These are phyloP conservation scores for Proteles cristata DNA, from an alignment of 2,113 vertebrate genomes.

Conservation along the genomic window DNA sequence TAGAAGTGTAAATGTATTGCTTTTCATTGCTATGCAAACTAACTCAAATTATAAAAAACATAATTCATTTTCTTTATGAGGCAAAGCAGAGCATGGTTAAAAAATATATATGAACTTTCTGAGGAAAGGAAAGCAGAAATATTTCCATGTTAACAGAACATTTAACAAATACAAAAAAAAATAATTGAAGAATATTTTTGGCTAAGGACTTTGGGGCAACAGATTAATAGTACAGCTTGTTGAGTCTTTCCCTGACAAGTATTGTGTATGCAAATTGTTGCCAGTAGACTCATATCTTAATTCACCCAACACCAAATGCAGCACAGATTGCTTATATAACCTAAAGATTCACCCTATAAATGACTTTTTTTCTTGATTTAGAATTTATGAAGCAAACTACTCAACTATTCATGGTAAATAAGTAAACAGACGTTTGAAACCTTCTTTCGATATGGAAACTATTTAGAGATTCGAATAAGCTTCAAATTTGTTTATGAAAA, in stretches of 20 bases:
- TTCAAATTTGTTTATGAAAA: slow-evolving; percentile 28
- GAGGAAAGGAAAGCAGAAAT: slow-evolving; percentile 54
- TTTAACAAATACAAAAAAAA: slow-evolving; percentile 51
- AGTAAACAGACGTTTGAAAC: slow-evolving; percentile 38
- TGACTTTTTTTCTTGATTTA: slow-evolving; percentile 16
- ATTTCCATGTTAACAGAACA: slow-evolving; percentile 50
- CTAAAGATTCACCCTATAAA: not conserved
- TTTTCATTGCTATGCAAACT: not conserved
- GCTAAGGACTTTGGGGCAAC: slow-evolving; percentile 41
- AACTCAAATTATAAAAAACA: slow-evolving; percentile 25
- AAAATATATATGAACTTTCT: not conserved
- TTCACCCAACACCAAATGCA: slow-evolving; percentile 43
- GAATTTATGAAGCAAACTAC: slow-evolving; percentile 40
- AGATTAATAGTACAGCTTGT: slow-evolving; percentile 51
- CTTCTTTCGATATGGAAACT: slow-evolving; percentile 12
- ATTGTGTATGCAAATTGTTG: slow-evolving; percentile 61
- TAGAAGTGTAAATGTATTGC: not conserved
- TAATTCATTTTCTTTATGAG: not conserved
- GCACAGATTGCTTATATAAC: slow-evolving; percentile 52
- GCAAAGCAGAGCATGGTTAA: not conserved
- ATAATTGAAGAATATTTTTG: slow-evolving; percentile 48
- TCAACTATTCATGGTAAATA: slow-evolving; percentile 43
- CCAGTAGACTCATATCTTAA: slow-evolving; percentile 51
- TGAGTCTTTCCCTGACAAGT: slow-evolving; percentile 51
- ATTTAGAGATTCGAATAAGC: not conserved